phyloP scores from a whole-genome alignment of 92 coral and sea anemone species.

The Phenganax subtilis region DNA sequence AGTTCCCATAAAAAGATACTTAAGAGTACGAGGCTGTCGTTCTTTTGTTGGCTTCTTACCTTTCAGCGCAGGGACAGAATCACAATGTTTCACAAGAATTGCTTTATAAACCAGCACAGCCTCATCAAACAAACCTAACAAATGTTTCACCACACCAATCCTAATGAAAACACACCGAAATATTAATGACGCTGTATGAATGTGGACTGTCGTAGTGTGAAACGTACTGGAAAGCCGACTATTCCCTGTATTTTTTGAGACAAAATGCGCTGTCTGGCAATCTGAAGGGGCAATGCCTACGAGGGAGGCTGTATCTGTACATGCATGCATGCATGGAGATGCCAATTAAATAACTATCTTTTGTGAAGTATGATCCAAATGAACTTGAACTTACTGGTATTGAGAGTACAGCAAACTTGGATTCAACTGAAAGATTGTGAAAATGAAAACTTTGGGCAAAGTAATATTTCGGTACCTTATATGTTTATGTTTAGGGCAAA shows the following conservation, averaged over 20 bases:
- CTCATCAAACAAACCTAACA: conserved; percentile 68
- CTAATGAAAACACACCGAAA: conserved; percentile 32
- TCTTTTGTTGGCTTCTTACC: conserved; percentile 38
- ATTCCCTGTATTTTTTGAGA: too few species aligned
- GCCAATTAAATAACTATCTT: neutral
- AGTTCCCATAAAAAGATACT: too few species aligned
- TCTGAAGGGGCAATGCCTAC: neutral
- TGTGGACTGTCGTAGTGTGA: too few species aligned
- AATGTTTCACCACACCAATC: conserved; percentile 88
- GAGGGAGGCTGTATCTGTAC: neutral
- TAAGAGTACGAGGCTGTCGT: too few species aligned
- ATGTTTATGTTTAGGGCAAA: too few species aligned
- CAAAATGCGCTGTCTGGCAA: neutral
- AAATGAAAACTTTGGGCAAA: neutral
- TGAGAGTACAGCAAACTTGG: conserved; percentile 74
- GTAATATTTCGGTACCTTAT: neutral
- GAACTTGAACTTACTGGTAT: conserved; percentile 68
- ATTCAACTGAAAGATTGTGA: conserved; percentile 54
- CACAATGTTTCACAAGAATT: conserved; percentile 65
- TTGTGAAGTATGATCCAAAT: too few species aligned
- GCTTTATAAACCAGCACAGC: conserved; percentile 74
- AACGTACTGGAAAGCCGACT: too few species aligned
- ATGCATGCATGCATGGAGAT: neutral
- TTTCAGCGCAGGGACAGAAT: conserved; percentile 89
- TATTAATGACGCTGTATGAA: too few species aligned